phyloP scores from a whole-genome alignment of 2,888 invertebrate genomes.

The Microplitis deprimator region DNA sequence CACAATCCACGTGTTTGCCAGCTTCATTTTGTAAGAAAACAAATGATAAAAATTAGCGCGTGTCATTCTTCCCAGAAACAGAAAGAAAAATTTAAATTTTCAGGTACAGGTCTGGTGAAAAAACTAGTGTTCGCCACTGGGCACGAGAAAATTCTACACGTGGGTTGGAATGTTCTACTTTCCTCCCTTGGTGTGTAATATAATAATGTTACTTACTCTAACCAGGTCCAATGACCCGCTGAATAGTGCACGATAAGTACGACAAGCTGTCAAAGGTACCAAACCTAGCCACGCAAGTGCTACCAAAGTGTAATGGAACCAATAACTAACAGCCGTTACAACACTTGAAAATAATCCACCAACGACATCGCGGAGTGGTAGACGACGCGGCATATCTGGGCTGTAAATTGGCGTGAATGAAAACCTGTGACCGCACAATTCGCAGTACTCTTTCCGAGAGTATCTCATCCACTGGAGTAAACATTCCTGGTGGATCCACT shows the following conservation, averaged over 20 bases:
- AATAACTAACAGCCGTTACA: slow-evolving; percentile 93
- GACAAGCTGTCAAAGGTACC: slow-evolving; percentile 95
- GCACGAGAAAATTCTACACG: too few species aligned
- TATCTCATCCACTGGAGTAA: slow-evolving; percentile 99
- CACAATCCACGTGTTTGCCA: too few species aligned
- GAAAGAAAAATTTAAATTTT: too few species aligned
- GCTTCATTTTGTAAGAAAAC: too few species aligned
- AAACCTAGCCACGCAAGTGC: slow-evolving; percentile 98
- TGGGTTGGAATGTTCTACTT: too few species aligned
- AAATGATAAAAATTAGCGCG: too few species aligned
- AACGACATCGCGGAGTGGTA: slow-evolving; percentile 93
- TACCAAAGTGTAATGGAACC: slow-evolving; percentile 97
- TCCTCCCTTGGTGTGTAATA: too few species aligned
- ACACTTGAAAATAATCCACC: slow-evolving; percentile 92
- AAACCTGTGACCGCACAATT: slow-evolving; percentile 96
- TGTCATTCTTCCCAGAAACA: too few species aligned
- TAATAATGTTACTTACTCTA: slow-evolving; percentile 59
- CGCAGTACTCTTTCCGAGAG: slow-evolving; percentile 98
- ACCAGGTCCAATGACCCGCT: slow-evolving; percentile 90
- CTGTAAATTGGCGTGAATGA: slow-evolving; percentile 99
- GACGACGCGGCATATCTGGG: slow-evolving; percentile 99
- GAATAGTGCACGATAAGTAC: slow-evolving; percentile 94
- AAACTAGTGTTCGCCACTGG: too few species aligned
- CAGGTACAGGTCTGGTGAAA: too few species aligned
- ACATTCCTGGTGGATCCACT: slow-evolving; percentile 99